Evolutionary conservation across 1,140 invertebrate species (phyloP).

Genomic region (Metaphire vulgaris): DNA sequence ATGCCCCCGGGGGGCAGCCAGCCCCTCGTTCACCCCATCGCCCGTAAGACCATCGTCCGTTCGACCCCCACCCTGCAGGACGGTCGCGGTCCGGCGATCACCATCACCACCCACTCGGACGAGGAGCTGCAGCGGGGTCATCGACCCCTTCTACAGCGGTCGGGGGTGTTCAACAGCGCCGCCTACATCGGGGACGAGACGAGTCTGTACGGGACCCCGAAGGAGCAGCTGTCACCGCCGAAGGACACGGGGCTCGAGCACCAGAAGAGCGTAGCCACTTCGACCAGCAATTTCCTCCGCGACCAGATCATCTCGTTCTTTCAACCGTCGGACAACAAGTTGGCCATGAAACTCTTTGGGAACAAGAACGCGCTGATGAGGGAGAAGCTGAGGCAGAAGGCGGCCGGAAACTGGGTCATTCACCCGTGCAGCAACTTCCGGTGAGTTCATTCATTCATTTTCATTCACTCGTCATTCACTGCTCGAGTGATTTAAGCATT

Average conservation of each 20-base stretch:
- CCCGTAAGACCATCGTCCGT: conserved; percentile 2
- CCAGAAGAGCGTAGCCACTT: background rate
- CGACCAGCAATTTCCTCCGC: conserved; percentile 33
- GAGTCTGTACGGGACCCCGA: conserved; percentile 91
- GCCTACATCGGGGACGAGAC: conserved; percentile 68
- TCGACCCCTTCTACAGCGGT: conserved; percentile 64
- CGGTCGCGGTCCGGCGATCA: conserved; percentile 39
- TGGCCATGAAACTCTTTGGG: conserved; percentile 54
- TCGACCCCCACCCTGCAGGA: conserved; percentile 15
- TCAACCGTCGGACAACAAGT: conserved; percentile 53
- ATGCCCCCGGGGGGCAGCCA: conserved; percentile 1
- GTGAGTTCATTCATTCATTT: no score
- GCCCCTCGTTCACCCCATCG: conserved; percentile 19
- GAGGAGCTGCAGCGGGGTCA: conserved; percentile 69
- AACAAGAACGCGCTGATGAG: conserved; percentile 51
- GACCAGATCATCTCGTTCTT: conserved; percentile 52
- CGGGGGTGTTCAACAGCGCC: conserved; percentile 43
- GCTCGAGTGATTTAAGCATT: no score
- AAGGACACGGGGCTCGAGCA: conserved; percentile 7
- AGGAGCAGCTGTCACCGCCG: conserved; percentile 69
- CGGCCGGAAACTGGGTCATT: conserved; percentile 51
- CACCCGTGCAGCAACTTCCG: conserved; percentile 53
- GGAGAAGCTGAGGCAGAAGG: conserved; percentile 50
- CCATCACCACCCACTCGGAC: conserved; percentile 60
- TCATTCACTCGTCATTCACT: no score